phyloP scores from a whole-genome alignment of 2,888 invertebrate species.

The Dicyrtoma fusca region DNA sequence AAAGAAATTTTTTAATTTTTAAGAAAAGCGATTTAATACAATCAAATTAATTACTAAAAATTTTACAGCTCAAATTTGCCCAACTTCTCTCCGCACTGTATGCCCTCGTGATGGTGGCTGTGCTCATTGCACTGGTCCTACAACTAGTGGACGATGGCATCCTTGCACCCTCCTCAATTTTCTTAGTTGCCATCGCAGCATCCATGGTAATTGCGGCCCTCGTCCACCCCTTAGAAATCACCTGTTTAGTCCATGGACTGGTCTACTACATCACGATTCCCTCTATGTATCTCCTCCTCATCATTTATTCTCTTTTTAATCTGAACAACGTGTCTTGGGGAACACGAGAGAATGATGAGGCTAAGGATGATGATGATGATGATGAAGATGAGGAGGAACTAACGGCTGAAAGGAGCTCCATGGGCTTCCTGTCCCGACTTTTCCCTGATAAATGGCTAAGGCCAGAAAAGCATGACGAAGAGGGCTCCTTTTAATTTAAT shows the following conservation, averaged over 20 bases:
- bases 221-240: constrained; percentile 78
- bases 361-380: too few species aligned
- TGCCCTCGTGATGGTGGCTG: constrained; percentile 84
- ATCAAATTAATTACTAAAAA: constrained; percentile 1
- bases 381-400: too few species aligned
- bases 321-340: constrained; percentile 95
- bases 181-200: constrained; percentile 73
- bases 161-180: constrained; percentile 80
- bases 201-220: constrained; percentile 66
- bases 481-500: constrained; percentile 64
- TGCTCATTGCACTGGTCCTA: constrained; percentile 76
- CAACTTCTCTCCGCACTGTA: constrained; percentile 76
- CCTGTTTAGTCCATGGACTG: constrained; percentile 73
- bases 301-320: constrained; percentile 90
- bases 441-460: constrained; percentile 34
- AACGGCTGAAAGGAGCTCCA: constrained; percentile 60
- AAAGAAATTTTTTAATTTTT: neutral
- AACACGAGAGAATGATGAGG: constrained; percentile 74
- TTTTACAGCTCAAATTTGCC: constrained; percentile 70
- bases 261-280: constrained; percentile 92
- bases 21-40: neutral
- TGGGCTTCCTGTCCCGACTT: constrained; percentile 57
- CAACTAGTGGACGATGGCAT: constrained; percentile 79
- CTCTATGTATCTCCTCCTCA: constrained; percentile 86
- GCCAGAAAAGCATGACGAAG: constrained; percentile 57